Conservation (phyloP, 2,113 vertebrate genomes). For the Origma solitaria region DNA sequence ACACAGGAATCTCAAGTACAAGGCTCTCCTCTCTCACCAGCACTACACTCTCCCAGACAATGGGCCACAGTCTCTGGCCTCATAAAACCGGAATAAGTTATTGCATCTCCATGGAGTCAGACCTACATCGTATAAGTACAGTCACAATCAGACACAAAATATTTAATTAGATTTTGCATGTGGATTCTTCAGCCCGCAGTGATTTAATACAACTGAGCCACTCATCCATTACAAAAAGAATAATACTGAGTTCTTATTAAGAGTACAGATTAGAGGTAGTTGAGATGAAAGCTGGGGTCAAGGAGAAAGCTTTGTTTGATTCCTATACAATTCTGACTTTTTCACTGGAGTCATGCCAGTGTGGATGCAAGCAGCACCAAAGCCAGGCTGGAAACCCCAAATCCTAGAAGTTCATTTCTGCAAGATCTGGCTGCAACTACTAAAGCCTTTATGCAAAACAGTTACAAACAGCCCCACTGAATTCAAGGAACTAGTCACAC, state of each 20-base stretch:
- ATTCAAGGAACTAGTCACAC: background rate
- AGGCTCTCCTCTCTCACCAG: background rate
- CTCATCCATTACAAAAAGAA: background rate
- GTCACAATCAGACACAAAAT: slow-evolving; percentile 9
- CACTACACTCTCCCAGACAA: background rate
- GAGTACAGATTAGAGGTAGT: background rate
- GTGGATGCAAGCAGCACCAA: background rate
- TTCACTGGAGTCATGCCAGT: background rate
- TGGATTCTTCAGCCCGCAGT: slow-evolving; percentile 6
- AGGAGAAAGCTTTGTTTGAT: background rate
- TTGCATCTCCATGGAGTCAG: background rate
- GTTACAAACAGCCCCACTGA: background rate
- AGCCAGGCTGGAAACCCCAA: background rate
- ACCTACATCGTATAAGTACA: background rate
- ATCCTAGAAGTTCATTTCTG: background rate
- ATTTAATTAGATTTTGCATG: background rate
- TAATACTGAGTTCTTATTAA: background rate
- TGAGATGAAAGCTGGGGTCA: background rate
- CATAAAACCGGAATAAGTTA: background rate
- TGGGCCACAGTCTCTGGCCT: background rate
- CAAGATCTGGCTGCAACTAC: background rate
- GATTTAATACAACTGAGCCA: slow-evolving; percentile 5
- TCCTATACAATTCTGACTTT: background rate
- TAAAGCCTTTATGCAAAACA: background rate
- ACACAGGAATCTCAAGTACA: background rate